Base-by-base conservation (phyloP, 1,140 invertebrate species). In the Probaryconus sp. region DNA sequence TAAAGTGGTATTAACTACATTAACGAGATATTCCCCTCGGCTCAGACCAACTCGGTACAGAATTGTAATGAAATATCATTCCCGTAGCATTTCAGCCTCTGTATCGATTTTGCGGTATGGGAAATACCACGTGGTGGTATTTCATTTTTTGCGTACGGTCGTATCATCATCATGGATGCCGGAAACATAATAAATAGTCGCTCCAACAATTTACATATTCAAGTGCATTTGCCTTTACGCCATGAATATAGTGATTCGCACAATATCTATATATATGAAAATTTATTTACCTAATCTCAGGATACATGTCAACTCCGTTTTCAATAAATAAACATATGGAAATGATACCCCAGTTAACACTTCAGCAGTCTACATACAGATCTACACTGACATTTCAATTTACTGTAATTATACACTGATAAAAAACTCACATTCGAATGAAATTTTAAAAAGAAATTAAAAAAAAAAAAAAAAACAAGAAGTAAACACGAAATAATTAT, bases 41-140 rank as follows among this genome's bases (percentile, higher is more conserved):
- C 55, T 51, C 35, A 51, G 43, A 58, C 55, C 28, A 11, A 58
- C 51, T 50, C 42, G 45, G 37, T 42, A 28, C 37, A 30, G 65
- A 51, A 60, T 37, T 56, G 63, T 60, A 69, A 69, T 69, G 65
- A 69, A 69, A 60, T 60, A 60, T 69, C 65, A 60, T 28, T 69
- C 45, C 18, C 43, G 51, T 18, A 47, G 20, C 60, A 42, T 42
- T 65, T 45, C 28, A 21, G 42, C 31, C 9, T n/a, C 2, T n/a
- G 40, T 38, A 67, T 67, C 63, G 51, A 67, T 67, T 67, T 67
- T 58, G 63, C 43, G 43, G 42, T 18, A 42, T 56, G 50, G 50
- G 63, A 67, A 67, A 48, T 38, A 42, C 43, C 63, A 58, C 43
- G 43, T 43, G 63, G 50, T 42, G 31, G 50, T 48, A 26, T 65